These are phyloP conservation scores for Ammodytes marinus DNA, from an alignment of 2,113 vertebrate species.

Conservation along the genomic window DNA sequence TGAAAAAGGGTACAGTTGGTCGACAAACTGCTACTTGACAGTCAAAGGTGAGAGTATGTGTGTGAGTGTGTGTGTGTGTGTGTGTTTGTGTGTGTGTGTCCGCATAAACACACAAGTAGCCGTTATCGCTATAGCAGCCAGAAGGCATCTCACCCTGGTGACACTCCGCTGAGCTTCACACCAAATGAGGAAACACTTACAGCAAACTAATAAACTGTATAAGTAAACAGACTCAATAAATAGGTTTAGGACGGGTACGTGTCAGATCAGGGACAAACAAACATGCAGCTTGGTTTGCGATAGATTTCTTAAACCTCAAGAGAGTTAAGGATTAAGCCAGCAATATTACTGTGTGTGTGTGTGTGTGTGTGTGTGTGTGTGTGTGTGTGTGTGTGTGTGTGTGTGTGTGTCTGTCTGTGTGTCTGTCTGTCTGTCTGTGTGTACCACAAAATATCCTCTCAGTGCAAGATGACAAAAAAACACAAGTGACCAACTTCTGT, in stretches of 20 bases:
- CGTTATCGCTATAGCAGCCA: constrained; percentile 38
- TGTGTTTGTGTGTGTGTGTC: constrained; percentile 16
- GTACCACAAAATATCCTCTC: constrained; percentile 1
- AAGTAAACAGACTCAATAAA: constrained; percentile 45
- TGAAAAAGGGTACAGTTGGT: constrained; percentile 50
- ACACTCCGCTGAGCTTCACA: constrained; percentile 66
- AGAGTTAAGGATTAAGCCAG: constrained; percentile 20
- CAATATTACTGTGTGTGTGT: background rate
- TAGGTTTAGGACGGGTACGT: constrained; percentile 40
- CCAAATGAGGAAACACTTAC: constrained; percentile 78
- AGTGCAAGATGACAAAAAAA: constrained; percentile 4
- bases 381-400: too few relatives aligned
- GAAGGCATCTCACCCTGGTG: constrained; percentile 70
- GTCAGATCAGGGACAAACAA: constrained; percentile 56
- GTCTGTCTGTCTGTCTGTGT: too few relatives aligned
- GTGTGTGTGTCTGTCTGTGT: too few relatives aligned
- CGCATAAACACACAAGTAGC: constrained; percentile 21
- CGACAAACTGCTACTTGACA: constrained; percentile 72
- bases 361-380: background rate
- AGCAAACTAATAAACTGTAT: constrained; percentile 66
- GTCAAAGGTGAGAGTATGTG: constrained; percentile 63
- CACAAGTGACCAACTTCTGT: background rate
- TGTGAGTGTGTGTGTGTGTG: constrained; percentile 16
- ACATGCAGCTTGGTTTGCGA: constrained; percentile 2
- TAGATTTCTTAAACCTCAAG: constrained; percentile 10